phyloP scores from a whole-genome alignment of 1,140 invertebrate species.

The Melanaphis sacchari region DNA sequence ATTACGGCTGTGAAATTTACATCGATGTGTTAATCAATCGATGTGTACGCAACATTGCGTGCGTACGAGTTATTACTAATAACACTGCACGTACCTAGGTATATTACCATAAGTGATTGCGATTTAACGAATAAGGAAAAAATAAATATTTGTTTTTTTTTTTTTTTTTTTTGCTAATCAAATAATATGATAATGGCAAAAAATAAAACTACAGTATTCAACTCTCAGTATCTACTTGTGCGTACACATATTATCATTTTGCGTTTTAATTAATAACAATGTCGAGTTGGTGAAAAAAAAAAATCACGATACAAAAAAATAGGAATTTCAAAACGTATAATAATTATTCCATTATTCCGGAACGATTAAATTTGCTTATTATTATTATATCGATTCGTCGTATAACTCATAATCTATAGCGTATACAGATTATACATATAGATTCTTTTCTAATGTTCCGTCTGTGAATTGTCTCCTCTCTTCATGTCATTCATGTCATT shows the following conservation, averaged over 20 bases:
- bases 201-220: background rate
- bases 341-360: background rate
- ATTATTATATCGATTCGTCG: too few relatives aligned
- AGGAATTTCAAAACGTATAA: background rate
- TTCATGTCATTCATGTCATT: too few relatives aligned
- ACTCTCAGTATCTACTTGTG: background rate
- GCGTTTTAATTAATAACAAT: background rate
- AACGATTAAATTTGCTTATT: too few relatives aligned
- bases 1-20: background rate
- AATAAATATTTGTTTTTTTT: too few relatives aligned
- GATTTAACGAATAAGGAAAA: background rate
- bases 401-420: background rate
- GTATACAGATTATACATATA: too few relatives aligned
- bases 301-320: too few relatives aligned
- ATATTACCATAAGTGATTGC: background rate
- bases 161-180: background rate
- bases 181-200: background rate
- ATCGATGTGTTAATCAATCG: slow-evolving; percentile 15
- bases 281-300: background rate
- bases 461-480: too few relatives aligned
- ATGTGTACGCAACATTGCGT: background rate
- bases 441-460: too few relatives aligned
- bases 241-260: background rate
- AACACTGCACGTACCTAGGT: background rate
- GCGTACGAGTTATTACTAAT: background rate